These are phyloP conservation scores for Aphaenogaster floridana DNA, from an alignment of 1,140 invertebrate genomes.

Conservation along the genomic window DNA sequence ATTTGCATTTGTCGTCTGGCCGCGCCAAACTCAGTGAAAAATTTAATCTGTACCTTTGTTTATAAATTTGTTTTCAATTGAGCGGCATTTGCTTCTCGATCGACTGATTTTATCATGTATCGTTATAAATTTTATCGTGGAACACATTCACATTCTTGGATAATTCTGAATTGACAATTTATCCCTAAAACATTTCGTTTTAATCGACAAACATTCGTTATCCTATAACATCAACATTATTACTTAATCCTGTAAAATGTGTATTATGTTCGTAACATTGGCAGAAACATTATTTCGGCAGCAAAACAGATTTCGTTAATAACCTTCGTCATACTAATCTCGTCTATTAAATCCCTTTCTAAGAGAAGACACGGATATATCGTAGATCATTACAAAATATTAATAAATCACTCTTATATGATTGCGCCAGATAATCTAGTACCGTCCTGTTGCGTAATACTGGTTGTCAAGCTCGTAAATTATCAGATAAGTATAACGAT, in stretches of 20 bases:
- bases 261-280: neutral
- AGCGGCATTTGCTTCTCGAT: conserved; percentile 2
- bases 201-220: neutral
- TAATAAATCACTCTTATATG: conserved; percentile 18
- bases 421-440: conserved; percentile 6
- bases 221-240: neutral
- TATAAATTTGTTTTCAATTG: conserved; percentile 39
- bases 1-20: conserved; percentile 40
- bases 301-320: conserved; percentile 26
- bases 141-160: neutral
- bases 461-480: conserved; percentile 1
- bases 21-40: conserved; percentile 3
- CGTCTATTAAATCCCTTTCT: neutral
- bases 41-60: conserved; percentile 53
- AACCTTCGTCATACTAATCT: conserved; percentile 29
- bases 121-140: conserved; percentile 12
- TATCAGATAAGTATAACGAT: conserved; percentile 20
- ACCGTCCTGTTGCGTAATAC: neutral
- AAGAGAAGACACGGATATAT: neutral
- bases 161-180: neutral
- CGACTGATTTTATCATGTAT: conserved; percentile 20
- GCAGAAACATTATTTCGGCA: neutral
- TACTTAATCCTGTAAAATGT: neutral
- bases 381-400: neutral
- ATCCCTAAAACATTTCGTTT: neutral